These are phyloP conservation scores for Iphiclides podalirius DNA, from an alignment of 2,888 invertebrate species.

Conservation along the genomic window DNA sequence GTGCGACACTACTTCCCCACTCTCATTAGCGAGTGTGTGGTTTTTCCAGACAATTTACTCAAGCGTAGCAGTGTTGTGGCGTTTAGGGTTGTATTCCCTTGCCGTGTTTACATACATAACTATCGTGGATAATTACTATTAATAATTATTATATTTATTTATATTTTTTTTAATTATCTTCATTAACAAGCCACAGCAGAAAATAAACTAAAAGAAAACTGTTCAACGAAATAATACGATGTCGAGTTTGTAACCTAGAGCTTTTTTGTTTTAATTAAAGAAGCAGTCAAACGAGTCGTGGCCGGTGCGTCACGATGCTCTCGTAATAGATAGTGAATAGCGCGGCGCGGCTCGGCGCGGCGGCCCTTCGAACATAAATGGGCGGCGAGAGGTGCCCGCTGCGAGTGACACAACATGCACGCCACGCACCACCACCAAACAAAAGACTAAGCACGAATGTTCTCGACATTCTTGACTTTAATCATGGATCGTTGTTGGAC, in stretches of 20 bases:
- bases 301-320: conserved; percentile 11
- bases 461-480: neutral
- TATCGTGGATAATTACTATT: too few species aligned
- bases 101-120: too few species aligned
- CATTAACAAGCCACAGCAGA: too few species aligned
- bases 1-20: too few species aligned
- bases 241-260: neutral
- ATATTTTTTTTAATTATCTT: too few species aligned
- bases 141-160: too few species aligned
- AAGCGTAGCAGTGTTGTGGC: too few species aligned
- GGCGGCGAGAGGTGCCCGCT: neutral
- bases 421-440: neutral
- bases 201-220: neutral
- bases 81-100: too few species aligned
- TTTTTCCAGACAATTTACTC: too few species aligned
- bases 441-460: neutral
- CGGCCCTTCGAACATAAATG: neutral
- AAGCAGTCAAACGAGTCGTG: conserved; percentile 17
- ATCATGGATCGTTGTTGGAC: neutral
- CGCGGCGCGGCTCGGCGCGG: neutral
- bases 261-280: conserved; percentile 8
- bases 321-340: conserved; percentile 13
- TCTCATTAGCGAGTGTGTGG: too few species aligned
- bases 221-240: conserved; percentile 1
- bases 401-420: neutral